phyloP scores from a whole-genome alignment of 2,888 invertebrate species.

The Pantelozetes paolii region DNA sequence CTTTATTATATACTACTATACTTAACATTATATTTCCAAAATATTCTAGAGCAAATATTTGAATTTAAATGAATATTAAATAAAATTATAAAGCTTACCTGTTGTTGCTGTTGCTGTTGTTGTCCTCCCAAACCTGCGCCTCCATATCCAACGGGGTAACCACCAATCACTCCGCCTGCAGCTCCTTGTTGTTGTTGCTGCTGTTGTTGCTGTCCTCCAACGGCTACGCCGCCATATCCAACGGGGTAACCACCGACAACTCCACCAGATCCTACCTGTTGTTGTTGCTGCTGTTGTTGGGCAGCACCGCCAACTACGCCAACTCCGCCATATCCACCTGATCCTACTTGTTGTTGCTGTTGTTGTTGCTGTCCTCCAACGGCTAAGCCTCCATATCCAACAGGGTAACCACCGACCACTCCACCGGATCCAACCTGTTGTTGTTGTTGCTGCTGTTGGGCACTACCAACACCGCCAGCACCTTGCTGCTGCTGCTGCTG shows the following conservation, averaged over 20 bases:
- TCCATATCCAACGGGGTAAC: too few relatives aligned
- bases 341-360: not conserved
- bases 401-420: not conserved
- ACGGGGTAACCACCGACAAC: not conserved
- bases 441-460: constrained; percentile 11
- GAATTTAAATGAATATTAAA: too few relatives aligned
- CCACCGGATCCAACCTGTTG: not conserved
- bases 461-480: not conserved
- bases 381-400: not conserved
- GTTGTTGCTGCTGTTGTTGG: too few relatives aligned
- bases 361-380: constrained; percentile 7
- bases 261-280: not conserved
- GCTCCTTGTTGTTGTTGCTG: not conserved
- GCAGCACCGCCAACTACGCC: too few relatives aligned
- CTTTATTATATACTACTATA: too few relatives aligned
- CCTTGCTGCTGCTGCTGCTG: not conserved
- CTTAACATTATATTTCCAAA: too few relatives aligned
- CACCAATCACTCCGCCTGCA: too few relatives aligned
- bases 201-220: constrained; percentile 7
- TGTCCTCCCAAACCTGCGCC: not conserved
- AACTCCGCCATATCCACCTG: not conserved
- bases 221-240: not conserved
- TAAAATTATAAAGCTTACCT: too few relatives aligned
- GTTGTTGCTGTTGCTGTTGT: too few relatives aligned
- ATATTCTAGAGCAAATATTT: too few relatives aligned